These are phyloP conservation scores for Siphamia tubifer DNA, from an alignment of 2,113 vertebrate genomes.

Conservation along the genomic window DNA sequence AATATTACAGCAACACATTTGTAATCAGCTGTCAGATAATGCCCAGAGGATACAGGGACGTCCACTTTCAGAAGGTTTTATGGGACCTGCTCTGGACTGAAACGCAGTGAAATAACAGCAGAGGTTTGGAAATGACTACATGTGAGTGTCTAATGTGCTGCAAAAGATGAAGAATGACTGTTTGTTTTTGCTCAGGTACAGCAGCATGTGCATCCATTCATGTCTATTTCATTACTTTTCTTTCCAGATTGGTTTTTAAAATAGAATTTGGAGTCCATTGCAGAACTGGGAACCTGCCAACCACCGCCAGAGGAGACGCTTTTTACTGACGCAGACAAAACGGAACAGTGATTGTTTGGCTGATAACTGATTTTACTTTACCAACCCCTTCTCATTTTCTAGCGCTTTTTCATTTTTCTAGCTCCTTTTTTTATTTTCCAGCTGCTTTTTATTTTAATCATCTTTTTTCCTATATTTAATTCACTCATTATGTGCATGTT, in stretches of 20 bases:
- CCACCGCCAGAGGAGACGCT: conserved; percentile 34
- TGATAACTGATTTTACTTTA: conserved; percentile 49
- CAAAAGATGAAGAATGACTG: conserved; percentile 17
- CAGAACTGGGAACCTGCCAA: conserved; percentile 62
- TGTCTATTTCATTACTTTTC: conserved; percentile 48
- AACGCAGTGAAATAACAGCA: neutral
- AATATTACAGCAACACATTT: neutral
- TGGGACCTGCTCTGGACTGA: neutral
- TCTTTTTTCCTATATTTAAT: too few relatives aligned
- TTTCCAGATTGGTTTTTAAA: conserved; percentile 44
- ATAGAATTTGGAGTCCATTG: conserved; percentile 18
- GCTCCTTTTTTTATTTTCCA: too few relatives aligned
- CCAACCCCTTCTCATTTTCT: conserved; percentile 28
- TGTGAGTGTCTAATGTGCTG: conserved; percentile 22
- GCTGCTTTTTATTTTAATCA: conserved; percentile 34
- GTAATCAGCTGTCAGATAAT: neutral
- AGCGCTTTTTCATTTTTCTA: too few relatives aligned
- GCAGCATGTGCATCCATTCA: conserved; percentile 30
- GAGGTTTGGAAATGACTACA: neutral
- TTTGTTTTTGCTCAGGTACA: conserved; percentile 27
- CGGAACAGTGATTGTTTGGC: conserved; percentile 44
- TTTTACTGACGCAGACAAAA: conserved; percentile 40
- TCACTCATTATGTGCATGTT: too few relatives aligned
- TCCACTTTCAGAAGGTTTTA: conserved; percentile 3
- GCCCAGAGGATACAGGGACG: neutral